These are phyloP conservation scores for Adelognathus sp. DNA, from an alignment of 2,888 invertebrate genomes.

Conservation along the genomic window DNA sequence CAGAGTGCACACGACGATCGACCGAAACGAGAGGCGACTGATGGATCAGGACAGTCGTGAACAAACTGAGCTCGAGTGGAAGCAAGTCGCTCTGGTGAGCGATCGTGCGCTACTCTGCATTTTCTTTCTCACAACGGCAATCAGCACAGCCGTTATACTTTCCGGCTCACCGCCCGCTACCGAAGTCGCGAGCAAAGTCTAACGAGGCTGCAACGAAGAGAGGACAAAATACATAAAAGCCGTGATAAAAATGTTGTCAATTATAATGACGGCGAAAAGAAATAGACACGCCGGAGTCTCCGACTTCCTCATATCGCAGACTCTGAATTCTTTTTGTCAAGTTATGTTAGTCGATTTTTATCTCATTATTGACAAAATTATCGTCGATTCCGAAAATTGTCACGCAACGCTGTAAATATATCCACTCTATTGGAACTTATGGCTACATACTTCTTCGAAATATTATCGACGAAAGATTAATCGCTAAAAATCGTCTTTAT, in stretches of 20 bases:
- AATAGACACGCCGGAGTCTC: background rate
- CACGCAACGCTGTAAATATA: constrained; percentile 23
- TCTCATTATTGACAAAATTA: background rate
- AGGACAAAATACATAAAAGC: too few species aligned
- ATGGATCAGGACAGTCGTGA: constrained; percentile 91
- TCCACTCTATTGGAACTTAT: background rate
- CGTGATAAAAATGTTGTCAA: constrained; percentile 29
- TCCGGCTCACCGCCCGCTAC: constrained; percentile 85
- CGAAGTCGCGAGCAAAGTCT: constrained; percentile 62
- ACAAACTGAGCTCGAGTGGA: constrained; percentile 92
- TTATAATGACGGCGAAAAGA: constrained; percentile 22
- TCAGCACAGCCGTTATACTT: constrained; percentile 91
- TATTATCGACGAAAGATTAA: background rate
- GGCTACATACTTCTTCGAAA: background rate
- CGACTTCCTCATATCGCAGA: background rate
- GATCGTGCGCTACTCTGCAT: constrained; percentile 90
- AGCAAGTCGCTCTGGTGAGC: constrained; percentile 89
- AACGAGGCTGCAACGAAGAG: constrained; percentile 10
- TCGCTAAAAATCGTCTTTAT: constrained; percentile 1
- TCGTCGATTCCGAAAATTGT: background rate
- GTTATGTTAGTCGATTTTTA: background rate
- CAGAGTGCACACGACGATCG: constrained; percentile 89
- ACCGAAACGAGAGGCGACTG: constrained; percentile 90
- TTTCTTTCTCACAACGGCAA: constrained; percentile 89
- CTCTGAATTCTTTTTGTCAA: background rate